Evolutionary conservation across 2,797 vertebrate genomes (phyloP).

Genomic region (Megaceryle alcyon): DNA sequence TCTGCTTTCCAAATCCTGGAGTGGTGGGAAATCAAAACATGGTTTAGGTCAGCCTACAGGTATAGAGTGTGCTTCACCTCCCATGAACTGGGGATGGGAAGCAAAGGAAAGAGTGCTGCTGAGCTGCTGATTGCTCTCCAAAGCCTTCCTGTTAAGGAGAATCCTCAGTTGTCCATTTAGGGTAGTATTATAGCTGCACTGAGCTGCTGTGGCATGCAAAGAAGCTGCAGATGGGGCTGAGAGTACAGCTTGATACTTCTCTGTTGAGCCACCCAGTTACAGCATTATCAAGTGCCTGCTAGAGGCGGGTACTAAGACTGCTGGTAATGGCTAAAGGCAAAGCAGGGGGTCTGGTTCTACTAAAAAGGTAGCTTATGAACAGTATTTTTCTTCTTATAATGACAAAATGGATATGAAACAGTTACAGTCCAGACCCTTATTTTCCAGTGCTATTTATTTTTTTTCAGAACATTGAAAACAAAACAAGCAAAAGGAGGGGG

Average conservation of each 20-base stretch:
- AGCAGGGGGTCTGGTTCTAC: constrained; percentile 30
- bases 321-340: constrained; percentile 1
- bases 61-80: neutral
- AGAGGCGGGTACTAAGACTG: neutral
- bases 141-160: constrained; percentile 7
- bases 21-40: neutral
- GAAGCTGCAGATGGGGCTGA: constrained; percentile 33
- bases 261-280: neutral
- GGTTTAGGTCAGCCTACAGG: neutral
- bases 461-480: neutral
- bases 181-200: neutral
- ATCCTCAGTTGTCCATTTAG: constrained; percentile 52
- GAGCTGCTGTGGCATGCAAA: constrained; percentile 39
- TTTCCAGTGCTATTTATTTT: constrained; percentile 27
- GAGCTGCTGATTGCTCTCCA: constrained; percentile 8
- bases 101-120: neutral
- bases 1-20: neutral
- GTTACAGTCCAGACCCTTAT: neutral
- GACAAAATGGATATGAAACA: constrained; percentile 31
- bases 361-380: constrained; percentile 12
- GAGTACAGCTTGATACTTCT: neutral
- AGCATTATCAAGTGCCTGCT: neutral
- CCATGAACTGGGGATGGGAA: neutral
- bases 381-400: constrained; percentile 35
- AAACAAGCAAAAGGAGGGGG: neutral